Evolutionary conservation across 2,888 invertebrate species (phyloP).

Genomic region (Heliconius charithonia): DNA sequence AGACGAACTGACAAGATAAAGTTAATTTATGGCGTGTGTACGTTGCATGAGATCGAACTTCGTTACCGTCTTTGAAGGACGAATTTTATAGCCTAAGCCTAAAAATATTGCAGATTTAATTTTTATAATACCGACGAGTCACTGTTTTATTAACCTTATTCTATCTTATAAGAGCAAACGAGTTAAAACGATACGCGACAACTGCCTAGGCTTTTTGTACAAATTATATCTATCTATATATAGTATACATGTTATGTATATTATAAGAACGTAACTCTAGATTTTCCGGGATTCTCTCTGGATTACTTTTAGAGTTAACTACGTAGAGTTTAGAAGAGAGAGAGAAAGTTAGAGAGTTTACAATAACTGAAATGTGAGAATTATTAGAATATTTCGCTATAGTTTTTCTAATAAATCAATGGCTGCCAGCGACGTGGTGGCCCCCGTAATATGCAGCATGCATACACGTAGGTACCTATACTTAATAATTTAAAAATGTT

Average conservation of each 20-base stretch:
- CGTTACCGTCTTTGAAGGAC: slow-evolving; percentile 59
- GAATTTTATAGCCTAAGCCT: background rate
- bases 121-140: slow-evolving; percentile 44
- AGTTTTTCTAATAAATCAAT: background rate
- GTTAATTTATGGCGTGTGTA: slow-evolving; percentile 74
- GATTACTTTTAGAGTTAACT: no score
- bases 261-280: no score
- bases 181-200: background rate
- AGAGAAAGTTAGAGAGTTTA: no score
- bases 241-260: background rate
- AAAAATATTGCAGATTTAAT: slow-evolving; percentile 57
- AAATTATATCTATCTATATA: background rate
- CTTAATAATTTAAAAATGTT: no score
- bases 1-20: slow-evolving; percentile 78
- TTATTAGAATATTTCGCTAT: background rate
- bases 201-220: background rate
- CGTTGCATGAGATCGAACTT: slow-evolving; percentile 64
- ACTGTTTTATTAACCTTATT: slow-evolving; percentile 6
- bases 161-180: background rate
- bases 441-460: background rate
- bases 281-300: no score
- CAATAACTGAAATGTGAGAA: background rate
- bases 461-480: no score
- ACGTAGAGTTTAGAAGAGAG: no score
- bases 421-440: background rate